phyloP scores from a whole-genome alignment of 2,113 vertebrate genomes.

The Pitta sordida region DNA sequence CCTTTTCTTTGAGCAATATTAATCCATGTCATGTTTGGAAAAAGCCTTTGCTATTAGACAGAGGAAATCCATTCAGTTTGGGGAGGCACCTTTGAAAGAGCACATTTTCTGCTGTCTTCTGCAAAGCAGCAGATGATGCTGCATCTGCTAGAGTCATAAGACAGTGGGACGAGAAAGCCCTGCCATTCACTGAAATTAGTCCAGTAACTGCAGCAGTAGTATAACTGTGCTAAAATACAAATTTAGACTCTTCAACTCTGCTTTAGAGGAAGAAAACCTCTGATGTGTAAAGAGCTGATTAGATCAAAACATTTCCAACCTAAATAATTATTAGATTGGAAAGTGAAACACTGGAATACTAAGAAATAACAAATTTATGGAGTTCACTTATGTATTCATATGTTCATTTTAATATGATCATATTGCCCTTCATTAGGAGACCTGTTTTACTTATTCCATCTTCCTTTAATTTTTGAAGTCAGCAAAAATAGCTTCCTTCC shows the following conservation, averaged over 20 bases:
- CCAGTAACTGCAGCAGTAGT: background rate
- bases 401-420: background rate
- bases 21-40: background rate
- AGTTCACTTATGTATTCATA: background rate
- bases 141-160: background rate
- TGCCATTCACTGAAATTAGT: background rate
- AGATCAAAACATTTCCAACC: too few relatives aligned
- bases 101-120: background rate
- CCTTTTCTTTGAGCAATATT: slow-evolving; percentile 8
- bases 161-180: background rate
- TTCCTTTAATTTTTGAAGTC: background rate
- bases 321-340: background rate
- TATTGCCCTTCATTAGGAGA: background rate
- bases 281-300: background rate
- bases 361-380: background rate
- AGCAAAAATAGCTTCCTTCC: background rate
- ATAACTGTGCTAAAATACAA: background rate
- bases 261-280: background rate
- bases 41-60: background rate
- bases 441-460: background rate
- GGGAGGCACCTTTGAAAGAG: background rate
- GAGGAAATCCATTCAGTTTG: background rate
- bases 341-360: background rate
- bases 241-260: background rate
- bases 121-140: background rate